phyloP scores from a whole-genome alignment of 2,888 invertebrate genomes.

The Gisinianus flammeolus region DNA sequence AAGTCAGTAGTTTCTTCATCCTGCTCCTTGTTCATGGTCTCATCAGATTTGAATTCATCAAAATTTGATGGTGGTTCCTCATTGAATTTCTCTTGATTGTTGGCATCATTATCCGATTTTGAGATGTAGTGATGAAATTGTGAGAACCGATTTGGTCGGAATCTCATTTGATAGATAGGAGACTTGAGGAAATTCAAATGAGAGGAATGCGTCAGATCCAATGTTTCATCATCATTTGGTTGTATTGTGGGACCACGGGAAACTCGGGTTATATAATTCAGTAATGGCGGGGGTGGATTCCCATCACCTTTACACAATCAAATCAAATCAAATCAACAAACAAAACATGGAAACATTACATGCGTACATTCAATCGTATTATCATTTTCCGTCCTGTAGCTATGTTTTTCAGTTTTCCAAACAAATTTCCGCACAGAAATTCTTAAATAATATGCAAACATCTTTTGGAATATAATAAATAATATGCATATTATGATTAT shows the following conservation, averaged over 20 bases:
- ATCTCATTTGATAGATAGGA: not conserved
- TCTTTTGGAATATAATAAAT: too few relatives aligned
- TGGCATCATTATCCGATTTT: not conserved
- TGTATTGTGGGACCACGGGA: slow-evolving; percentile 8
- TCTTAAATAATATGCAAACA: too few relatives aligned
- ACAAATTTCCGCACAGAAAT: too few relatives aligned
- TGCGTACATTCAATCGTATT: too few relatives aligned
- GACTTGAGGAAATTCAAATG: not conserved
- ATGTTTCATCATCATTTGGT: not conserved
- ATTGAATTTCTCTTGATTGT: not conserved
- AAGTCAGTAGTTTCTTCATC: not conserved
- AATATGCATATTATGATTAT: too few relatives aligned
- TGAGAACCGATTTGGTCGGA: not conserved
- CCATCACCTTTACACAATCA: not conserved
- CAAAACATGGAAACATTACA: too few relatives aligned
- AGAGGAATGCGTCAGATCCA: not conserved
- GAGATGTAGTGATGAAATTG: not conserved
- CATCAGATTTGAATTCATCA: not conserved
- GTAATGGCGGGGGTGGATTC: not conserved
- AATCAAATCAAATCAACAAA: too few relatives aligned
- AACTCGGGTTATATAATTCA: not conserved
- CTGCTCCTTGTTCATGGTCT: not conserved
- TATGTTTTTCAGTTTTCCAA: too few relatives aligned
- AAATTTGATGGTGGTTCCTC: not conserved
- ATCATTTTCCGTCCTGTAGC: too few relatives aligned